These are phyloP conservation scores for Scaptodrosophila latifasciaeformis DNA, from an alignment of 2,888 invertebrate species.

Conservation along the genomic window DNA sequence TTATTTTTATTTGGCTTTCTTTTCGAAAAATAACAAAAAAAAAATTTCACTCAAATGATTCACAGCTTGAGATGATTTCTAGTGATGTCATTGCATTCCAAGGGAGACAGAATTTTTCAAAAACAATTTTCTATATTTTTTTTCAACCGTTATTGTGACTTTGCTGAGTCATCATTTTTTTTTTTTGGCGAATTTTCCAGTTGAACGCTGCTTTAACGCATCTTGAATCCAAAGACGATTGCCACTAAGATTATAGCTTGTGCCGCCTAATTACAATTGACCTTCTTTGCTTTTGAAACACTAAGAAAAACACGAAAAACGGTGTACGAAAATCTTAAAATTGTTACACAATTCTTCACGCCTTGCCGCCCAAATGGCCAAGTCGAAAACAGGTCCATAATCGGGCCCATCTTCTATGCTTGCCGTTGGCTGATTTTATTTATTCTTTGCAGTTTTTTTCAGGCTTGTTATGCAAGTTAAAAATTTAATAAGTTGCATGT, in stretches of 20 bases:
- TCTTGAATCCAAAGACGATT: slow-evolving; percentile 9
- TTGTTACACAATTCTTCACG: slow-evolving; percentile 52
- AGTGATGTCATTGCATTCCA: no score
- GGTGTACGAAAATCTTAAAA: neutral
- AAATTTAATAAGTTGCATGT: slow-evolving; percentile 6
- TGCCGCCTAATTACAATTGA: slow-evolving; percentile 46
- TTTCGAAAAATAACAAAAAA: no score
- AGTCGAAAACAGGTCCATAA: no score
- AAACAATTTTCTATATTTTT: no score
- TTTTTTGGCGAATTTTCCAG: slow-evolving; percentile 2
- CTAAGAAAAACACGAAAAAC: neutral
- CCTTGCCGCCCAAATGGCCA: slow-evolving; percentile 40
- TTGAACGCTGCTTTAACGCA: neutral
- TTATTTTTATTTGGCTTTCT: no score
- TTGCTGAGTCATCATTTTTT: neutral
- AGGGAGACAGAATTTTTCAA: no score
- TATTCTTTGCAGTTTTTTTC: slow-evolving; percentile 20
- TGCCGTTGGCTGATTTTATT: neutral
- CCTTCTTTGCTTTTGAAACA: no score
- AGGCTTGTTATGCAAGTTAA: slow-evolving; percentile 14
- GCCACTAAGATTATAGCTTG: neutral
- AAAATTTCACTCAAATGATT: no score
- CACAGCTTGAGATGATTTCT: no score
- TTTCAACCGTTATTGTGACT: neutral
- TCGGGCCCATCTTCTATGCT: neutral